Conservation (phyloP, 2,797 vertebrate species). For the Crenichthys baileyi region DNA sequence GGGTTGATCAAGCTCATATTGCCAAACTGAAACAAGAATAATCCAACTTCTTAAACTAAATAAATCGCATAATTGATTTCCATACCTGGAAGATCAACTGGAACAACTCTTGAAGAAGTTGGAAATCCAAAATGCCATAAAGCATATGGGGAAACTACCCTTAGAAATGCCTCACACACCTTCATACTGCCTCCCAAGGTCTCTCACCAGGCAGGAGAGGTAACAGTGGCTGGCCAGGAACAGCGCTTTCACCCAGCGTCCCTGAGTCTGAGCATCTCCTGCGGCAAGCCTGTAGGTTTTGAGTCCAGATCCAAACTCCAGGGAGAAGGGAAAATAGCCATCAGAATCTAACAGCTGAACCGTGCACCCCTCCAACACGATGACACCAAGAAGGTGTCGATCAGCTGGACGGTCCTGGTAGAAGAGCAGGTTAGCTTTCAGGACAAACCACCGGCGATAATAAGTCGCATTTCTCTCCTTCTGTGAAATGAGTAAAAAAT, state of each 20-base stretch:
- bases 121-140: neutral
- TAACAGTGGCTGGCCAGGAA: slow-evolving; percentile 89
- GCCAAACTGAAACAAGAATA: too few relatives aligned
- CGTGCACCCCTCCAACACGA: slow-evolving; percentile 91
- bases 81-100: too few relatives aligned
- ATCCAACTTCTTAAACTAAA: too few relatives aligned
- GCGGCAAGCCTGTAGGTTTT: slow-evolving; percentile 86
- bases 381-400: slow-evolving; percentile 87
- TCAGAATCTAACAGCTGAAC: slow-evolving; percentile 85
- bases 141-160: neutral
- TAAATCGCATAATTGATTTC: too few relatives aligned
- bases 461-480: slow-evolving; percentile 82
- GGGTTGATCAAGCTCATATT: too few relatives aligned
- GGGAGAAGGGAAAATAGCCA: slow-evolving; percentile 85
- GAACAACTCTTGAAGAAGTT: neutral
- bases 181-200: slow-evolving; percentile 87
- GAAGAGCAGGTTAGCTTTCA: slow-evolving; percentile 97
- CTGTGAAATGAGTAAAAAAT: slow-evolving; percentile 39
- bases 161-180: slow-evolving; percentile 54
- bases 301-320: slow-evolving; percentile 87
- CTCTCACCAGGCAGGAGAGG: slow-evolving; percentile 88
- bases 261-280: slow-evolving; percentile 79
- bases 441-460: slow-evolving; percentile 90
- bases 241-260: slow-evolving; percentile 90
- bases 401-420: slow-evolving; percentile 90